phyloP scores from a whole-genome alignment of 2,113 vertebrate species.

The Cavia aperea region DNA sequence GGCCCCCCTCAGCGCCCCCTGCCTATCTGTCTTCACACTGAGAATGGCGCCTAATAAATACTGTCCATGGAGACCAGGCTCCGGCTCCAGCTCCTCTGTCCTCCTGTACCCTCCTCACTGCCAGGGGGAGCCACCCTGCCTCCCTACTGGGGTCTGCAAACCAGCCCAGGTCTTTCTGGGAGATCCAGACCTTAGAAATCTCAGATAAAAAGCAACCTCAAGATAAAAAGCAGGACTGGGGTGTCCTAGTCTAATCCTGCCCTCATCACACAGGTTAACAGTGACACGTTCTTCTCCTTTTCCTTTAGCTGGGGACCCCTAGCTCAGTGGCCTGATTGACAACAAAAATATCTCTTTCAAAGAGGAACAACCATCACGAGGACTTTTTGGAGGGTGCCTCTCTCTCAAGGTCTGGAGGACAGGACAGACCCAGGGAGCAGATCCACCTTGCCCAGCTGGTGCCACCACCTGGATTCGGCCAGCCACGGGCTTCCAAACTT shows the following conservation, averaged over 20 bases:
- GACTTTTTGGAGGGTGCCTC: not conserved
- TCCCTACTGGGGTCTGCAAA: not conserved
- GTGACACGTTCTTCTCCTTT: not conserved
- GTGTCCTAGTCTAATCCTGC: not conserved
- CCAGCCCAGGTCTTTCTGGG: not conserved
- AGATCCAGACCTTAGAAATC: not conserved
- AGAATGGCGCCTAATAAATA: constrained; percentile 73
- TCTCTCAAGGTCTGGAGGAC: not conserved
- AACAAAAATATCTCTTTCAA: not conserved
- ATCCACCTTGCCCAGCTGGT: not conserved
- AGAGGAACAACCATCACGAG: not conserved
- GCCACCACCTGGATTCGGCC: not conserved
- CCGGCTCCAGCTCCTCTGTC: constrained; percentile 57
- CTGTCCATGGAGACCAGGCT: constrained; percentile 69
- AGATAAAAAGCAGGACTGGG: not conserved
- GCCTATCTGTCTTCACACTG: constrained; percentile 68
- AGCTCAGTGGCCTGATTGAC: not conserved
- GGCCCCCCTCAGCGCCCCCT: constrained; percentile 51
- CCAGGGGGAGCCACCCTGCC: not conserved
- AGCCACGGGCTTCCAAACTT: not conserved
- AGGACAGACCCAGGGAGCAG: not conserved
- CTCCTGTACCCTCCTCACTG: not conserved
- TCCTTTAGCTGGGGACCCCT: not conserved
- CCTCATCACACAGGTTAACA: not conserved
- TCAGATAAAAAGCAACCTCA: not conserved